Conservation (phyloP, 2,888 invertebrate genomes). For the Atethmia centrago region DNA sequence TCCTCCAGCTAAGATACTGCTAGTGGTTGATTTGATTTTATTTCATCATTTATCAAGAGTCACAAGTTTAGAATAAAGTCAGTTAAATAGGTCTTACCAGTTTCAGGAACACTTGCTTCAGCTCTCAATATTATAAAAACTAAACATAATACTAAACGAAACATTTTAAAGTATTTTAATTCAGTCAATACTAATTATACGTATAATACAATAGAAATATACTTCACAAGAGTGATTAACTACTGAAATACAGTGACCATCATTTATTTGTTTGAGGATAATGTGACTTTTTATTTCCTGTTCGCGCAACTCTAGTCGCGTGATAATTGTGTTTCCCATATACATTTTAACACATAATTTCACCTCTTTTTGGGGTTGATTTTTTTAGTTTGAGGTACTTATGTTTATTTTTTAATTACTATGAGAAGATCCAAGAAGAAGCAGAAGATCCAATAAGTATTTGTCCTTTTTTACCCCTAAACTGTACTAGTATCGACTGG, state of each 20-base stretch:
- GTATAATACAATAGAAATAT: background rate
- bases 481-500: too few species aligned
- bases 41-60: background rate
- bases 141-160: background rate
- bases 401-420: background rate
- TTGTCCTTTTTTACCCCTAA: too few species aligned
- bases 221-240: background rate
- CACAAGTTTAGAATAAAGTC: background rate
- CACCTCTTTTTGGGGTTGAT: background rate
- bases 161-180: conserved; percentile 3
- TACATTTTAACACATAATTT: too few species aligned
- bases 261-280: background rate
- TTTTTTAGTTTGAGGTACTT: background rate
- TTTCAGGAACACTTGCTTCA: background rate
- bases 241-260: background rate
- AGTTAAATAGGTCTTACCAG: conserved; percentile 1
- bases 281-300: background rate
- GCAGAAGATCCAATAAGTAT: too few species aligned
- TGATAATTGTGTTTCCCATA: background rate
- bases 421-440: too few species aligned
- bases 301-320: too few species aligned
- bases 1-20: too few species aligned
- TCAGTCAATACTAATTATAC: background rate
- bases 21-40: too few species aligned
- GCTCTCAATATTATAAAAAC: conserved; percentile 4